phyloP scores from a whole-genome alignment of 2,797 vertebrate species.

The Enteromius treurensis region DNA sequence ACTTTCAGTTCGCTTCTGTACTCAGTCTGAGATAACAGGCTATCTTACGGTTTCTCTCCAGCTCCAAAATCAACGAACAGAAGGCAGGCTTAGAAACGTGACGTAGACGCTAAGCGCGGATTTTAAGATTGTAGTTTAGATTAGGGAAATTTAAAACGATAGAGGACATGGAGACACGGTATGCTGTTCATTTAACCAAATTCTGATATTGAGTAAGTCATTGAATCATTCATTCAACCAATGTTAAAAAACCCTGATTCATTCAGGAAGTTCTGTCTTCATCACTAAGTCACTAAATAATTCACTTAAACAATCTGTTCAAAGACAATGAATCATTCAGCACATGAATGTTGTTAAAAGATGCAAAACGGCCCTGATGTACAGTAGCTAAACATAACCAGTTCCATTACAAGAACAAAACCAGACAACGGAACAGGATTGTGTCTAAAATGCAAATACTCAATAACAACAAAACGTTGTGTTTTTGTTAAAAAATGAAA shows the following conservation, averaged over 20 bases:
- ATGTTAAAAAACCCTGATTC: background rate
- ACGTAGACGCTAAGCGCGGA: too few species aligned
- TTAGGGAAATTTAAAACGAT: too few species aligned
- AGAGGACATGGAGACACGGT: too few species aligned
- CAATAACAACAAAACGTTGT: background rate
- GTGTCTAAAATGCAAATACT: background rate
- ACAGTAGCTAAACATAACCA: background rate
- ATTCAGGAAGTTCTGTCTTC: background rate
- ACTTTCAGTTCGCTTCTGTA: too few species aligned
- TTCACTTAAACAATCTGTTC: background rate
- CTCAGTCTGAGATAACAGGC: too few species aligned
- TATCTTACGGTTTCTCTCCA: too few species aligned
- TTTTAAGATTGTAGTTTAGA: too few species aligned
- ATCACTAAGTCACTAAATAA: conserved; percentile 3
- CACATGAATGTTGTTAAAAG: background rate
- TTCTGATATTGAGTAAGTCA: background rate
- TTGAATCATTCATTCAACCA: background rate
- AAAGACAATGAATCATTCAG: conserved; percentile 9
- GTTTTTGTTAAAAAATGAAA: background rate
- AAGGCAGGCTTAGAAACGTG: too few species aligned
- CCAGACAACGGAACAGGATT: background rate
- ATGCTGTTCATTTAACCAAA: background rate
- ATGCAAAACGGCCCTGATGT: background rate
- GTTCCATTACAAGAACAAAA: background rate
- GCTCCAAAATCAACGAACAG: too few species aligned